Percentiles rank a stretch among this genome's conserved stretches.
Conservation (phyloP, 2,113 vertebrate species). For the Cyanoramphus novaezelandiae region DNA sequence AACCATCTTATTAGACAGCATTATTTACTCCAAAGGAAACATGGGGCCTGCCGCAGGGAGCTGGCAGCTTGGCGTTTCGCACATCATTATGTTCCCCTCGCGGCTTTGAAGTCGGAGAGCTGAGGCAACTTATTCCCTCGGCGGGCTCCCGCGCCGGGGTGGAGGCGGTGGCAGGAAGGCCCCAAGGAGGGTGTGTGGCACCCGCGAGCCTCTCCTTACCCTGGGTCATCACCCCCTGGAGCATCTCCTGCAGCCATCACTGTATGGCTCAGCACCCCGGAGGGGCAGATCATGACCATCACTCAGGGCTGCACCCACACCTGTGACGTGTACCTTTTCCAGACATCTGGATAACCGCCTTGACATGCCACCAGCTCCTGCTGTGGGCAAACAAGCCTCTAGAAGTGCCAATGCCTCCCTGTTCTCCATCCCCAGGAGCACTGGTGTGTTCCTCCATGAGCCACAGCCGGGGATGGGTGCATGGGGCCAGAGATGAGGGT, state of each 20-base stretch:
- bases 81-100: slow-evolving; percentile 52
- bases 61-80: slow-evolving; percentile 45
- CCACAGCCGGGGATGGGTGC: not conserved
- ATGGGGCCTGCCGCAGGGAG: not conserved
- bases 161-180: not conserved
- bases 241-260: not conserved
- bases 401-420: not conserved
- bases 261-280: fast-evolving
- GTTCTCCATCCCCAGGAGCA: fast-evolving
- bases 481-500: fast-evolving
- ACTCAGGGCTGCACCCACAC: fast-evolving
- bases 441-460: not conserved
- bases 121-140: not conserved
- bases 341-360: not conserved
- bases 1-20: slow-evolving; percentile 15
- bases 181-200: not conserved
- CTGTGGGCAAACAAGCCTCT: not conserved
- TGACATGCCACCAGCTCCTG: not conserved
- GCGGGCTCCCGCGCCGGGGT: not conserved
- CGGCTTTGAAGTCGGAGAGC: slow-evolving; percentile 38
- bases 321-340: fast-evolving
- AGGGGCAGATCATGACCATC: fast-evolving
- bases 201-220: not conserved
- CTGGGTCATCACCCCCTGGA: not conserved
- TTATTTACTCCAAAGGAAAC: slow-evolving; percentile 50